These are phyloP conservation scores for Pteruthius melanotis DNA, from an alignment of 2,113 vertebrate species.

Conservation along the genomic window DNA sequence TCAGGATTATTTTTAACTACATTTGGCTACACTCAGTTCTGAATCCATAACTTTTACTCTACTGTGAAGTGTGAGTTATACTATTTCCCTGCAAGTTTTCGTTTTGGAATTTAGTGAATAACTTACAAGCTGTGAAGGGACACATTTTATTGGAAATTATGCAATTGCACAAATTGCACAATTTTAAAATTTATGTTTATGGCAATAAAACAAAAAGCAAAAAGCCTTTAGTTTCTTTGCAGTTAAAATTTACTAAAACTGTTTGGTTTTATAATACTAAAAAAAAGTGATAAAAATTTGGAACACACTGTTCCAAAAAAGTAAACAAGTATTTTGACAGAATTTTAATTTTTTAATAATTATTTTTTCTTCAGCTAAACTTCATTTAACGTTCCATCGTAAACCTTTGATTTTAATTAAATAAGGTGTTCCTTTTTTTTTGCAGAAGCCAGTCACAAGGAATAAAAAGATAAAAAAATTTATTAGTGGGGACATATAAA, in stretches of 20 bases:
- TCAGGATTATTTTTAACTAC: conserved; percentile 6
- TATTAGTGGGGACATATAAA: neutral
- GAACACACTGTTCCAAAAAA: neutral
- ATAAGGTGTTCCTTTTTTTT: neutral
- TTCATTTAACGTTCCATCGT: neutral
- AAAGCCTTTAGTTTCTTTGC: neutral
- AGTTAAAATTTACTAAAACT: neutral
- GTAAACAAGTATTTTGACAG: neutral
- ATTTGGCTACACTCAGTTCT: neutral
- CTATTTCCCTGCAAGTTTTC: neutral
- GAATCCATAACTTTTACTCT: neutral
- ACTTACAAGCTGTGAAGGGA: neutral
- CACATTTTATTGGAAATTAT: neutral
- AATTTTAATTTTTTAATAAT: neutral
- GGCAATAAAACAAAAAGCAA: neutral
- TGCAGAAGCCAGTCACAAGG: neutral
- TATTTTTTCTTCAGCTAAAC: neutral
- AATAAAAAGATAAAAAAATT: neutral
- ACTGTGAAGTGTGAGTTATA: neutral
- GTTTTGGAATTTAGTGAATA: neutral
- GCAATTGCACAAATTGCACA: neutral
- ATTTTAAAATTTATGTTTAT: neutral
- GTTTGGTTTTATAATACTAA: neutral
- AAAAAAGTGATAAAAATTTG: neutral
- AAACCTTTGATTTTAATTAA: neutral